Evolutionary conservation across 1,140 invertebrate species (phyloP), one percentile per base, ranked within the genome.

Genomic region (Zaprionus inermis): DNA sequence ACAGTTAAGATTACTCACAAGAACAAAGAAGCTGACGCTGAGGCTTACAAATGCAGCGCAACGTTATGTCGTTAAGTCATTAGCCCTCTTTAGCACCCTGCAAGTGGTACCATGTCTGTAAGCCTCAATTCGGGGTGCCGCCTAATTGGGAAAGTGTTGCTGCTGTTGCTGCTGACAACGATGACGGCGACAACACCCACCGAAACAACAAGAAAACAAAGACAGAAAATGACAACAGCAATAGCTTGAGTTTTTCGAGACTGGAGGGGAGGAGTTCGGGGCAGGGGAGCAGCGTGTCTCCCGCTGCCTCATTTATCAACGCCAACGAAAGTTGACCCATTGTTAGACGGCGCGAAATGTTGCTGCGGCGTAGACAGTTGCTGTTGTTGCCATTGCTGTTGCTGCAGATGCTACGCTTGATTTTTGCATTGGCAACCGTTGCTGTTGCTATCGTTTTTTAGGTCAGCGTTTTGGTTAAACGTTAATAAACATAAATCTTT

Each of bases 401-500:
- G 38, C n/a, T n/a, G n/a, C 9, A 16, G 38, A 44, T 44, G 80
- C 51, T 49, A 83, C 80, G 81, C 72, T 83, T 73, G 73, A 83
- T 79, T 77, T 83, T 75, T 79, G 77, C 76, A 70, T 51, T 63
- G 41, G 70, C 63, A 67, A 41, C 32, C 56, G 36, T 44, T 52
- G 57, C 65, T 32, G 32, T 30, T 51, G 38, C 16, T 72, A 60
- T 34, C 32, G 65, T 44, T 68, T 83, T 86, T 86, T 86, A 84
- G 83, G 83, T 86, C 84, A 86, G 52, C 82, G 58, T 88, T 85
- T 85, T 79, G 82, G 81, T 77, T 86, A 78, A 81, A 76, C 83
- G 83, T 89, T 89, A 88, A 88, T 88, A 86, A 82, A 80, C 83
- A 86, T 86, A 86, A 86, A 86, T 86, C 83, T 86, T 70, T 68